Percentiles rank a stretch among this genome's conserved stretches.
phyloP scores from a whole-genome alignment of 2,888 invertebrate genomes.

The Ethmia dodecea region DNA sequence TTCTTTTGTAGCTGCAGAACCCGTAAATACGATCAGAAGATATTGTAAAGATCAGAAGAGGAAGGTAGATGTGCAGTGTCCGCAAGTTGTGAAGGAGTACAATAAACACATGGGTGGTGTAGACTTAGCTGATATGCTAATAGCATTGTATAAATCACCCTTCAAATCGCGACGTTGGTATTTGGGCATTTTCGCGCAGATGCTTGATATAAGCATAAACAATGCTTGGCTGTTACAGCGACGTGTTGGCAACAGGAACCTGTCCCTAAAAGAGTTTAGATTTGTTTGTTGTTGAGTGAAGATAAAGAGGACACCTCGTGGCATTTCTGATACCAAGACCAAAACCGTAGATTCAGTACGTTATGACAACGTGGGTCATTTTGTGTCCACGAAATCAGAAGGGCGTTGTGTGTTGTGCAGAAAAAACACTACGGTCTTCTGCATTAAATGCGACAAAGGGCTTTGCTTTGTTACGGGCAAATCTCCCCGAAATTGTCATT shows the following conservation, averaged over 20 bases:
- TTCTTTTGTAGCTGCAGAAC: slow-evolving; percentile 25
- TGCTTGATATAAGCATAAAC: slow-evolving; percentile 24
- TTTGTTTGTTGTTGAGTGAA: neutral
- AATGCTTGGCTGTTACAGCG: slow-evolving; percentile 19
- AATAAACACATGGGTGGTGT: slow-evolving; percentile 37
- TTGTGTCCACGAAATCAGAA: slow-evolving; percentile 8
- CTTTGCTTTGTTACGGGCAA: slow-evolving; percentile 22
- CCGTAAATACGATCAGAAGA: slow-evolving; percentile 25
- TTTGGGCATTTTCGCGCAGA: slow-evolving; percentile 28
- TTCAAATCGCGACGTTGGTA: slow-evolving; percentile 30
- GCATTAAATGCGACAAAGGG: slow-evolving; percentile 20
- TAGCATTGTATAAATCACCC: slow-evolving; percentile 24
- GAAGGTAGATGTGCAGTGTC: slow-evolving; percentile 29
- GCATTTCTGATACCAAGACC: neutral
- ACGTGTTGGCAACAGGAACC: slow-evolving; percentile 1
- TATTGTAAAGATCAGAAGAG: slow-evolving; percentile 26
- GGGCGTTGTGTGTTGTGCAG: slow-evolving; percentile 16
- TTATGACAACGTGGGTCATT: slow-evolving; percentile 17
- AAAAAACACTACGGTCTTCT: slow-evolving; percentile 19
- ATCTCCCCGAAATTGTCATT: slow-evolving; percentile 18
- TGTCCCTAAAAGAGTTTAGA: neutral
- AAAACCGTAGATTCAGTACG: slow-evolving; percentile 9
- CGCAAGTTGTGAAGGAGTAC: slow-evolving; percentile 31
- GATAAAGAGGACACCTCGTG: neutral
- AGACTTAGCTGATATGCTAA: slow-evolving; percentile 30